Base-by-base conservation (phyloP, 2,797 vertebrate species). In the Poecile montanus region DNA sequence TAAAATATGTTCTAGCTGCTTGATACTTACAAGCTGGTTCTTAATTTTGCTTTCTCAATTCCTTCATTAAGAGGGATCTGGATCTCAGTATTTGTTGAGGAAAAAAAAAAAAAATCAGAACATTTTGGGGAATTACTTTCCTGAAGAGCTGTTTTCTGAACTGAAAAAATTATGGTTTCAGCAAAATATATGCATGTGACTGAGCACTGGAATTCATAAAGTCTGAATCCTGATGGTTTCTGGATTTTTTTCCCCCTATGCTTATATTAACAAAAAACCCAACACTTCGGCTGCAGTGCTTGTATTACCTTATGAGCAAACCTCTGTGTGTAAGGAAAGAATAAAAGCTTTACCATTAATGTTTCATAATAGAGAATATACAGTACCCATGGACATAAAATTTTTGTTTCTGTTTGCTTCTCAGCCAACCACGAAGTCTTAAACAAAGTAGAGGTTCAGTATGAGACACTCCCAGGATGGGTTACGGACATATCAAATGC, bases 391-490 rank as follows among this genome's bases (percentile, higher is more conserved):
- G 15, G 47, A 51, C 48, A 44, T 88, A 67, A 42, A 36, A 18
- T 45, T 38, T 79, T 71, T 88, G 16, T 83, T 73, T 85, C 42
- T 95, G 4, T 93, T 96, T 87, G 61, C 62, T 97, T 81, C 92
- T 61, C 83, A 99, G 99, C 99, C 96, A 99, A 99, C 98, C 99
- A 99, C 50, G 99, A 99, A 97, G 98, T 99, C 97, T 97, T 99
- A 97, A 99, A 99, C 91, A 98, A 98, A 88, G 98, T 99, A 77
- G 99, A 99, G 93, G 99, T 99, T 93, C 98, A 99, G 89, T 99
- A 99, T 75, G 98, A 98, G 97, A 99, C 98, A 47, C 98, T 99
- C 89, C 98, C 99, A 45, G 99, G 99, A 81, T 99, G 99, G 99
- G 98, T 98, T 74, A 99, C 97, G 6, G 98, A 99, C 96, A 99